phyloP scores from a whole-genome alignment of 2,113 vertebrate species.

The Cochlearius cochlearius region DNA sequence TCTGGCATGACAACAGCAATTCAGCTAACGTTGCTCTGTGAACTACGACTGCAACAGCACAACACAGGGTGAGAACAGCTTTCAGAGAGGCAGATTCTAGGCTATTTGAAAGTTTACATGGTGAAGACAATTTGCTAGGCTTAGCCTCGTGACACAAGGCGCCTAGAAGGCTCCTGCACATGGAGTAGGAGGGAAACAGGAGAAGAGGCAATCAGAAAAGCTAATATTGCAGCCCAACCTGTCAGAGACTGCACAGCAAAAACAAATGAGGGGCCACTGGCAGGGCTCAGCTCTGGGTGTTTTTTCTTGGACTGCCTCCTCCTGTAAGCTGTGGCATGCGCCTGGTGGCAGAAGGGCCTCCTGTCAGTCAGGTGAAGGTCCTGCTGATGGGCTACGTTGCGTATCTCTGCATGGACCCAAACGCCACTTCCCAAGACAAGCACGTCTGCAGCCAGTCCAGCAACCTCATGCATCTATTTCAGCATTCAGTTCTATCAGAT shows the following conservation, averaged over 20 bases:
- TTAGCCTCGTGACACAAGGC: not conserved
- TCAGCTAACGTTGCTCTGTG: not conserved
- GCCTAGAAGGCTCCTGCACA: not conserved
- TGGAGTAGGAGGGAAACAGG: not conserved
- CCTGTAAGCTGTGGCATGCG: not conserved
- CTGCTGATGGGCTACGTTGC: accelerated
- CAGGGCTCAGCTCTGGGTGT: not conserved
- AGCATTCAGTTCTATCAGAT: not conserved
- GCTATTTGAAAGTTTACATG: not conserved
- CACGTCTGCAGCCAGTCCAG: not conserved
- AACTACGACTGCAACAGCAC: not conserved
- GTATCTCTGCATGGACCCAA: not conserved
- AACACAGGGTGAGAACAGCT: not conserved
- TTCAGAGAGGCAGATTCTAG: not conserved
- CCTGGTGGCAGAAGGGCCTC: not conserved
- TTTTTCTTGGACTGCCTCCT: not conserved
- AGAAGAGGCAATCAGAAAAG: not conserved
- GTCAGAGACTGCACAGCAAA: not conserved
- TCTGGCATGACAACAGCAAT: not conserved
- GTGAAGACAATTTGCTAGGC: not conserved
- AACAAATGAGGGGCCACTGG: not conserved
- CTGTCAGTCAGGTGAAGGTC: not conserved
- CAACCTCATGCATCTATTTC: not conserved
- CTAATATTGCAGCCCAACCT: not conserved
- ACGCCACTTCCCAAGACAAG: not conserved